Conservation (phyloP, 64 coral and sea anemone species). For the Catalaphyllia jardinei region DNA sequence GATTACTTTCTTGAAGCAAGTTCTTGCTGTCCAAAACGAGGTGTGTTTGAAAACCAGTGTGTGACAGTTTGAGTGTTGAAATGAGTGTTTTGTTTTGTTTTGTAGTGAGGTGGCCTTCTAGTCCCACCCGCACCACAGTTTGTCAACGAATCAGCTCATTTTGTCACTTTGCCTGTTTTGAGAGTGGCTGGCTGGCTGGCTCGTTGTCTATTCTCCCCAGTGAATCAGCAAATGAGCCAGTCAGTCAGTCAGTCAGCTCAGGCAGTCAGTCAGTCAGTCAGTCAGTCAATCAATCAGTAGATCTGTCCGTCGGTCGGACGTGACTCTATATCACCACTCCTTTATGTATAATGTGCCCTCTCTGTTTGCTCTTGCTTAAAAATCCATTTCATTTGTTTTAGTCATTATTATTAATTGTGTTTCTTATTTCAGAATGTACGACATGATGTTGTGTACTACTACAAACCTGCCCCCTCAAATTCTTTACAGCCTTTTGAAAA, state of each 20-base stretch:
- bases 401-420: not conserved
- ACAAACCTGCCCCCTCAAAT: slow-evolving; percentile 11
- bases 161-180: too few species aligned
- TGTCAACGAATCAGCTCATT: not conserved
- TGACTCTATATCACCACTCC: not conserved
- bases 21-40: slow-evolving; percentile 26
- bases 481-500: slow-evolving; percentile 41
- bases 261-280: too few species aligned
- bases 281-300: too few species aligned
- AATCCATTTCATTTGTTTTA: not conserved
- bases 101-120: too few species aligned
- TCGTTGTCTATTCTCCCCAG: not conserved
- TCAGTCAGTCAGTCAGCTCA: not conserved
- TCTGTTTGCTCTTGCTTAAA: not conserved
- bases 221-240: not conserved
- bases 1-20: slow-evolving; percentile 17
- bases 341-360: not conserved
- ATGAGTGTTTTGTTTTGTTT: too few species aligned
- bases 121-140: not conserved
- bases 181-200: too few species aligned
- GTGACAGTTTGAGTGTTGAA: too few species aligned
- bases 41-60: not conserved
- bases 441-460: slow-evolving; percentile 57
- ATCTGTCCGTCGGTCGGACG: too few species aligned
- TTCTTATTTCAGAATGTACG: slow-evolving; percentile 27